These are phyloP conservation scores for Trogon surrucura DNA, from an alignment of 2,113 vertebrate species.

Conservation along the genomic window DNA sequence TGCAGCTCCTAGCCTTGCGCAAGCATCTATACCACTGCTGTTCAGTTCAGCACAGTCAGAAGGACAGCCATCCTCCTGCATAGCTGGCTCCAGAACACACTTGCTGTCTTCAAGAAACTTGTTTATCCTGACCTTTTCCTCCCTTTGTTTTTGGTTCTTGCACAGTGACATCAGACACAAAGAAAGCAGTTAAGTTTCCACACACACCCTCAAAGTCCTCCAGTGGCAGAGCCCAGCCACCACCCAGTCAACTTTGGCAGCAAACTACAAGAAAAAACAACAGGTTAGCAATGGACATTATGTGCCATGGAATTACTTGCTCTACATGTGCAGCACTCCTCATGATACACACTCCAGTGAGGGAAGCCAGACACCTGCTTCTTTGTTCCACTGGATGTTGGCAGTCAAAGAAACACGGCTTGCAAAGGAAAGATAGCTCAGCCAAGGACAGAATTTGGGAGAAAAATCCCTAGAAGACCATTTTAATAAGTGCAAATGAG, in stretches of 20 bases:
- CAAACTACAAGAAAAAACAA: neutral
- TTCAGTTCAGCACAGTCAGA: neutral
- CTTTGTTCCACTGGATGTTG: neutral
- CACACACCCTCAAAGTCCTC: neutral
- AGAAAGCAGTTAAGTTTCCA: neutral
- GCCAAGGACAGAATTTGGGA: neutral
- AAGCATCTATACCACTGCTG: neutral
- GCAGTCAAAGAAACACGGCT: neutral
- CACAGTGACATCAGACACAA: neutral
- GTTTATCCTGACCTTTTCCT: conserved; percentile 38
- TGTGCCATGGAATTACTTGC: fast-evolving
- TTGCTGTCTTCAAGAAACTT: neutral
- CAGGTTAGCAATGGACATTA: neutral
- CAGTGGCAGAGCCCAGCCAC: neutral
- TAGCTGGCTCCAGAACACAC: neutral
- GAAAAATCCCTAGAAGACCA: neutral
- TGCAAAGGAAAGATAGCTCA: neutral
- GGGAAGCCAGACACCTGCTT: neutral
- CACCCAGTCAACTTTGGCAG: neutral
- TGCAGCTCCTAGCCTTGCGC: neutral
- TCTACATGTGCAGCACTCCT: neutral
- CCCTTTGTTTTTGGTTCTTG: conserved; percentile 24
- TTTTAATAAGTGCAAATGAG: neutral
- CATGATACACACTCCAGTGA: fast-evolving
- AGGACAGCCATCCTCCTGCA: neutral